Conservation (phyloP, 2,113 vertebrate species). For the Aegypius monachus region DNA sequence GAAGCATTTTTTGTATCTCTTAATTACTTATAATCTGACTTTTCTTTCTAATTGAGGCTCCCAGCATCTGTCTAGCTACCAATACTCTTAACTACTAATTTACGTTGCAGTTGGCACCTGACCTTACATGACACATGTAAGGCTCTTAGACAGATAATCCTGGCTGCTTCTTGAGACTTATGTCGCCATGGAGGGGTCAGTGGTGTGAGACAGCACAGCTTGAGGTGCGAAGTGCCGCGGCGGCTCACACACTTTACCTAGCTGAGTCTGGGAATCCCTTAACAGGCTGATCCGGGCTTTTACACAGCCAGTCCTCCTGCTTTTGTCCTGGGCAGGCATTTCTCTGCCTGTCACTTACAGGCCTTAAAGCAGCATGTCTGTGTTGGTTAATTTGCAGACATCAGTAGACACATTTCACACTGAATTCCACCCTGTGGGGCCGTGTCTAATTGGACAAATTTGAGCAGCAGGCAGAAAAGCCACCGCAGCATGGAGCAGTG, state of each 20-base stretch:
- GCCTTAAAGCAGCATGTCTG: constrained; percentile 67
- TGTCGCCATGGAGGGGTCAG: constrained; percentile 78
- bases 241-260: constrained; percentile 67
- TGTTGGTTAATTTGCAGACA: constrained; percentile 80
- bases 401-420: constrained; percentile 86
- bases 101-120: constrained; percentile 71
- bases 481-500: constrained; percentile 75
- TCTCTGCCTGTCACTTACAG: constrained; percentile 61
- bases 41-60: constrained; percentile 67
- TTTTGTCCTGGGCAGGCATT: constrained; percentile 44
- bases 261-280: constrained; percentile 60
- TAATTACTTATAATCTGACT: constrained; percentile 71
- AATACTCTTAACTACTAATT: constrained; percentile 67
- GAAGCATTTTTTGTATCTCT: constrained; percentile 42
- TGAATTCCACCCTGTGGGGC: constrained; percentile 85
- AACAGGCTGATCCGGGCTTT: constrained; percentile 51
- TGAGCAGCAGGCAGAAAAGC: constrained; percentile 89
- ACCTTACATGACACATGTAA: constrained; percentile 77
- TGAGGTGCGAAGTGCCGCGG: constrained; percentile 72
- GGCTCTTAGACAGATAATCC: constrained; percentile 80
- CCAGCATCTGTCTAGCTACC: constrained; percentile 71
- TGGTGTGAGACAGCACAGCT: constrained; percentile 68
- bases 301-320: constrained; percentile 20
- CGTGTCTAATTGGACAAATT: constrained; percentile 98
- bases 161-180: constrained; percentile 71